A percentile compares a stretch with the other conserved stretches of the same genome.
Evolutionary conservation across 2,113 vertebrate genomes (phyloP).

Genomic region (Saguinus imperator): DNA sequence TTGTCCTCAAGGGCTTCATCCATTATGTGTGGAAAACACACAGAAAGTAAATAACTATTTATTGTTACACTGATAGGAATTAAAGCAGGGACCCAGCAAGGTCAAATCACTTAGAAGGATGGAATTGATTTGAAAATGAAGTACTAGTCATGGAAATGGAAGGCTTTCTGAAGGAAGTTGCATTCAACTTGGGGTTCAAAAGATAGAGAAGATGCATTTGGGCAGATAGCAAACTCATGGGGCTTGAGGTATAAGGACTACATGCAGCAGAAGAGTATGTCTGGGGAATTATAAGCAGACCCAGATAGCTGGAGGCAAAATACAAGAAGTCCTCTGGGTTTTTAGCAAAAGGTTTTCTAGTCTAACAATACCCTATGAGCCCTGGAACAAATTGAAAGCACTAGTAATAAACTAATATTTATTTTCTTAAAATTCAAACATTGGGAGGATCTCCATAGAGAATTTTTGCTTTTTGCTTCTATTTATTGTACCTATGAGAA

Average conservation of each 20-base stretch:
- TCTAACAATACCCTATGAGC: neutral
- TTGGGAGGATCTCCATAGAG: neutral
- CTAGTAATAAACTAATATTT: neutral
- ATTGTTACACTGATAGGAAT: neutral
- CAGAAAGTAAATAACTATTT: neutral
- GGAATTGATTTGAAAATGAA: neutral
- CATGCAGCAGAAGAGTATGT: no score
- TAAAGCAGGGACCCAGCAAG: neutral
- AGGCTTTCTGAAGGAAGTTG: neutral
- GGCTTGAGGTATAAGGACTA: neutral
- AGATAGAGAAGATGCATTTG: neutral
- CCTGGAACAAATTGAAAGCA: neutral
- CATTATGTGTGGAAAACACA: neutral
- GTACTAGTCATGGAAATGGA: neutral
- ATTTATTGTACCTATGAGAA: conserved; percentile 71
- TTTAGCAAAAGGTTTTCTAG: neutral
- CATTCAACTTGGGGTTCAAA: neutral
- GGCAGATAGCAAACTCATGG: neutral
- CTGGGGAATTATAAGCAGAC: neutral
- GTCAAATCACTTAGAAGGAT: neutral
- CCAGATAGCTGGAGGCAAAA: neutral
- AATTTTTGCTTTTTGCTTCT: conserved; percentile 75
- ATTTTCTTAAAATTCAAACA: neutral
- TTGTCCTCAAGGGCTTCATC: neutral
- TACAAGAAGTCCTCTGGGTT: no score